Percentiles rank a stretch among this genome's conserved stretches.
Conservation (phyloP, 1,140 invertebrate genomes). For the Lasaia peninsularis region DNA sequence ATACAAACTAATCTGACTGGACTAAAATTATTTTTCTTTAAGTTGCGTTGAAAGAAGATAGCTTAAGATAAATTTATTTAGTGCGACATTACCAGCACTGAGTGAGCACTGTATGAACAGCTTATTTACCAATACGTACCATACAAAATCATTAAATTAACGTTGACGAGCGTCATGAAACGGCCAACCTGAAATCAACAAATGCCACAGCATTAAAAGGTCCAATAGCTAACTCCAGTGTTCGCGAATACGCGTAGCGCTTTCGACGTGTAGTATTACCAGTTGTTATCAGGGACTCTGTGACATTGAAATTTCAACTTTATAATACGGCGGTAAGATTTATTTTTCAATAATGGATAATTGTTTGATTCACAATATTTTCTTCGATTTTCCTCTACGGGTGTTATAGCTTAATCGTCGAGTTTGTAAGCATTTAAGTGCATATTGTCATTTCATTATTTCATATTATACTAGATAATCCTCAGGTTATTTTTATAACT, state of each 20-base stretch:
- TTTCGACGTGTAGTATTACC: conserved; percentile 16
- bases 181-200: no score
- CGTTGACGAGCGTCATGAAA: no score
- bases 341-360: neutral
- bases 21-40: no score
- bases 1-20: no score
- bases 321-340: neutral
- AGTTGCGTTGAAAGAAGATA: no score
- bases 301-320: conserved; percentile 5
- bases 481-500: no score
- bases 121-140: no score
- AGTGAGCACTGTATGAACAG: no score
- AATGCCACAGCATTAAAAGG: neutral
- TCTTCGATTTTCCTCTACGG: neutral
- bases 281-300: conserved; percentile 1
- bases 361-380: neutral
- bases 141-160: no score
- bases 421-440: neutral
- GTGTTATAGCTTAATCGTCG: neutral
- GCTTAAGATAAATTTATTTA: no score
- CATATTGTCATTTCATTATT: neutral
- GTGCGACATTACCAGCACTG: no score
- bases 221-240: conserved; percentile 20
- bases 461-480: neutral
- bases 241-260: conserved; percentile 21